Evolutionary conservation across 30 jellyfish, hydroid and myxozoan genomes (phyloP).

Genomic region (Calvadosia cruxmelitensis): DNA sequence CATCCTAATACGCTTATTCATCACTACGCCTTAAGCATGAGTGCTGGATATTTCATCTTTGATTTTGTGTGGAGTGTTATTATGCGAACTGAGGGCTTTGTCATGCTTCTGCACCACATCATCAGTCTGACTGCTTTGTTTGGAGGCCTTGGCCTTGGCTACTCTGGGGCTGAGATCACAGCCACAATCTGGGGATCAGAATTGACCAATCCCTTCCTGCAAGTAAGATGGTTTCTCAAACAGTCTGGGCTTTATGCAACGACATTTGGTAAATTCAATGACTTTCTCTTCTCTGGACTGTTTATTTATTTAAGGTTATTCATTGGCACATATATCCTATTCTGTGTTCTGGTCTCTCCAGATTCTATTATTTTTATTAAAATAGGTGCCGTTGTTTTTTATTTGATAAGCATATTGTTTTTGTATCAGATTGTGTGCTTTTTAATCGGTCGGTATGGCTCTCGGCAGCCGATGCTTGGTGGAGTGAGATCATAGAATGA

Average conservation of each 20-base stretch:
- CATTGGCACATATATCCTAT: slow-evolving; percentile 53
- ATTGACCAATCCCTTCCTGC: slow-evolving; percentile 77
- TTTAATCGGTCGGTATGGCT: too few relatives aligned
- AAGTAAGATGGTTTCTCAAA: slow-evolving; percentile 68
- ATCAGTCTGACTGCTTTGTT: slow-evolving; percentile 57
- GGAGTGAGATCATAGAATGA: too few relatives aligned
- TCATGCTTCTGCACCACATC: slow-evolving; percentile 73
- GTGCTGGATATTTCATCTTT: slow-evolving; percentile 72
- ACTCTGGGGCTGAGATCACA: slow-evolving; percentile 74
- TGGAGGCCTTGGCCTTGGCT: slow-evolving; percentile 42
- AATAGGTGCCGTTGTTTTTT: slow-evolving; percentile 55
- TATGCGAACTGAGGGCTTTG: slow-evolving; percentile 70
- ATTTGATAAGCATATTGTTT: slow-evolving; percentile 51
- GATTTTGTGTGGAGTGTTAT: slow-evolving; percentile 67
- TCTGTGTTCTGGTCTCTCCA: slow-evolving; percentile 19
- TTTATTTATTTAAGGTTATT: slow-evolving; percentile 49
- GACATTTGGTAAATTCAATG: slow-evolving; percentile 48
- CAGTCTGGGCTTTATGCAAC: slow-evolving; percentile 38
- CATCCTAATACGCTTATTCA: slow-evolving; percentile 38
- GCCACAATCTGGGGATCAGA: slow-evolving; percentile 89
- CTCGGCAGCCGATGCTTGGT: too few relatives aligned
- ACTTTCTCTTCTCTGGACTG: slow-evolving; percentile 35
- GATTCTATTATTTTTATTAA: slow-evolving; percentile 38
- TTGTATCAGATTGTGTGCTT: slow-evolving; percentile 58
- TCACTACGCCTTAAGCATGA: slow-evolving; percentile 18